phyloP scores from a whole-genome alignment of 2,888 invertebrate species.

The Neria commutata region DNA sequence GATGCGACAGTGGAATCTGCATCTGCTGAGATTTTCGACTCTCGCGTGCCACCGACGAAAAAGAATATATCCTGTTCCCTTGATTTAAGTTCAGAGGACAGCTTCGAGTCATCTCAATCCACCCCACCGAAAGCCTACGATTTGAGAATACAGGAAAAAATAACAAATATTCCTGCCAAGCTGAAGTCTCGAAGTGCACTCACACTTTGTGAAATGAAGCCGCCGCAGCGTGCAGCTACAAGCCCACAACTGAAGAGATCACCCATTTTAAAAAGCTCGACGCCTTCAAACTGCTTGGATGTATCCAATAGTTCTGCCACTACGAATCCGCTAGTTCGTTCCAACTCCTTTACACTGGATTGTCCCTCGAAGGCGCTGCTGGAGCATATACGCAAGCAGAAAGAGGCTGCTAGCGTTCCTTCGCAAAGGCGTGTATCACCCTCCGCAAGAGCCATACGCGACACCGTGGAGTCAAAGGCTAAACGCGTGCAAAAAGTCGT shows the following conservation, averaged over 20 bases:
- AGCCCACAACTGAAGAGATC: conserved; percentile 44
- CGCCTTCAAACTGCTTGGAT: neutral
- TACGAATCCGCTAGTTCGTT: conserved; percentile 66
- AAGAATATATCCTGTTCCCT: neutral
- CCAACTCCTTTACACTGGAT: conserved; percentile 80
- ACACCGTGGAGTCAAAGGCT: conserved; percentile 57
- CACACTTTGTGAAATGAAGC: conserved; percentile 25
- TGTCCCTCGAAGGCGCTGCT: conserved; percentile 76
- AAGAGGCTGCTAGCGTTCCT: neutral
- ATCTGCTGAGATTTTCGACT: conserved; percentile 2
- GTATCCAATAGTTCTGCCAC: conserved; percentile 9
- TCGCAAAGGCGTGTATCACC: conserved; percentile 6
- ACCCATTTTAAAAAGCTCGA: neutral
- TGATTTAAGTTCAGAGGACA: conserved; percentile 29
- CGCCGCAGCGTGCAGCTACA: conserved; percentile 47
- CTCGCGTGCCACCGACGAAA: no score
- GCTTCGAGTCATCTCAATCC: conserved; percentile 25
- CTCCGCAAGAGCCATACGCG: conserved; percentile 40
- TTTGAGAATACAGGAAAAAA: conserved; percentile 17
- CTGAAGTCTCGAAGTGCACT: neutral
- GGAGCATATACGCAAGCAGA: conserved; percentile 46
- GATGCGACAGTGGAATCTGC: conserved; percentile 9
- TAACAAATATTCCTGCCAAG: conserved; percentile 30
- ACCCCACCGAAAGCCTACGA: conserved; percentile 31
- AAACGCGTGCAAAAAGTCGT: conserved; percentile 52